These are phyloP conservation scores for Phyllostomus discolor DNA, from an alignment of 2,113 vertebrate species.

Conservation along the genomic window DNA sequence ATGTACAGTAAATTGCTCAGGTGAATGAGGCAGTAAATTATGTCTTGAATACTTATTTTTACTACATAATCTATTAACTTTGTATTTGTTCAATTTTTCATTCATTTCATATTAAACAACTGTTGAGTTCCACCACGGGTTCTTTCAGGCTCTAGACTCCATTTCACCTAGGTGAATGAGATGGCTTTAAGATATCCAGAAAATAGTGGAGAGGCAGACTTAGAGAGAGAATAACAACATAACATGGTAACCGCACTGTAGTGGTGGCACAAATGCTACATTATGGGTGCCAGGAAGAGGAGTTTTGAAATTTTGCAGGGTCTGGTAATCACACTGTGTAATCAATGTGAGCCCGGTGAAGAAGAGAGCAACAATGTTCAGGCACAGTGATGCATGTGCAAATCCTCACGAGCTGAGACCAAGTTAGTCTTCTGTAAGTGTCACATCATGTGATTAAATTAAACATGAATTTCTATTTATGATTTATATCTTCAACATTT, in stretches of 20 bases:
- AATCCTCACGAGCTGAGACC: neutral
- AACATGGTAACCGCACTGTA: neutral
- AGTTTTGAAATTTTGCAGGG: neutral
- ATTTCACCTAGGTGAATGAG: neutral
- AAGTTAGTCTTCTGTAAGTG: neutral
- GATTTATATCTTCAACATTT: neutral
- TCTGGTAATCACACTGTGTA: neutral
- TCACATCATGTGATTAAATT: neutral
- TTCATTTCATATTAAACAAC: neutral
- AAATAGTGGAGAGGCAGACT: neutral
- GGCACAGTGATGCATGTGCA: neutral
- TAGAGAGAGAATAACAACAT: neutral
- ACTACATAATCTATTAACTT: neutral
- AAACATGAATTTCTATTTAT: neutral
- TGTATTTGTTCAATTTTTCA: neutral
- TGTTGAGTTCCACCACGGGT: neutral
- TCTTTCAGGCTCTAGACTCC: neutral
- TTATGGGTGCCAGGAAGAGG: neutral
- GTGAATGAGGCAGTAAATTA: neutral
- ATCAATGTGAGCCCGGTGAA: neutral
- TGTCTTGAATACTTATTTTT: slow-evolving; percentile 28
- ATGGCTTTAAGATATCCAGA: neutral
- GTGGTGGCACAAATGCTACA: neutral
- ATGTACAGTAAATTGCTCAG: neutral
- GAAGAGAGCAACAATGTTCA: neutral